Percentiles rank a stretch among this genome's conserved stretches.
phyloP scores from a whole-genome alignment of 2,797 vertebrate genomes.

The Nannoperca obscura region DNA sequence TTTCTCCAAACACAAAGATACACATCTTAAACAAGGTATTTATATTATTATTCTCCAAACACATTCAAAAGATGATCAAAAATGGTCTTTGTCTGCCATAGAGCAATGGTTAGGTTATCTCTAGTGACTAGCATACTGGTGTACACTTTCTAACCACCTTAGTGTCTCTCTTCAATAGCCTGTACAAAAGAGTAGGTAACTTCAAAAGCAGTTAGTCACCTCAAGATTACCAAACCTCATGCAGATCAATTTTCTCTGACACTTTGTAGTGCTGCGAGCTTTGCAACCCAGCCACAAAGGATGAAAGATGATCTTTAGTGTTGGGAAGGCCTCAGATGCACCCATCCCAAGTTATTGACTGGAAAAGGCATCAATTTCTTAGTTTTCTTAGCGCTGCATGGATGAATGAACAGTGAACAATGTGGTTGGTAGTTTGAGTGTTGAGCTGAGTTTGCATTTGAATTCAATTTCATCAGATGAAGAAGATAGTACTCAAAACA shows the following conservation, averaged over 20 bases:
- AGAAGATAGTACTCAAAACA: background rate
- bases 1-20: too few relatives aligned
- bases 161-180: conserved; percentile 50
- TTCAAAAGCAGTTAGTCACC: conserved; percentile 83
- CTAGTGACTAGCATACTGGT: conserved; percentile 41
- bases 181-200: conserved; percentile 67
- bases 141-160: conserved; percentile 55
- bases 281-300: conserved; percentile 77
- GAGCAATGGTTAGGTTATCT: conserved; percentile 44
- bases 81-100: conserved; percentile 45
- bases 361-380: conserved; percentile 65
- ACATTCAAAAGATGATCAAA: conserved; percentile 26
- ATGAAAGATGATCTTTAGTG: conserved; percentile 79
- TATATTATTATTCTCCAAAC: conserved; percentile 31
- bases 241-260: conserved; percentile 76
- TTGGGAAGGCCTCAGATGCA: conserved; percentile 65
- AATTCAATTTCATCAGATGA: conserved; percentile 28
- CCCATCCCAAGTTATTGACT: conserved; percentile 69
- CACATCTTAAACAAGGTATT: too few relatives aligned
- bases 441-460: conserved; percentile 25
- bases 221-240: conserved; percentile 71
- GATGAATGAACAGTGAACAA: conserved; percentile 9
- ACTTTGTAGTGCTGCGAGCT: conserved; percentile 74
- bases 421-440: conserved; percentile 29
- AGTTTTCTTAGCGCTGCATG: conserved; percentile 43